phyloP scores from a whole-genome alignment of 2,888 invertebrate genomes.

The Hoplodrina blanda region DNA sequence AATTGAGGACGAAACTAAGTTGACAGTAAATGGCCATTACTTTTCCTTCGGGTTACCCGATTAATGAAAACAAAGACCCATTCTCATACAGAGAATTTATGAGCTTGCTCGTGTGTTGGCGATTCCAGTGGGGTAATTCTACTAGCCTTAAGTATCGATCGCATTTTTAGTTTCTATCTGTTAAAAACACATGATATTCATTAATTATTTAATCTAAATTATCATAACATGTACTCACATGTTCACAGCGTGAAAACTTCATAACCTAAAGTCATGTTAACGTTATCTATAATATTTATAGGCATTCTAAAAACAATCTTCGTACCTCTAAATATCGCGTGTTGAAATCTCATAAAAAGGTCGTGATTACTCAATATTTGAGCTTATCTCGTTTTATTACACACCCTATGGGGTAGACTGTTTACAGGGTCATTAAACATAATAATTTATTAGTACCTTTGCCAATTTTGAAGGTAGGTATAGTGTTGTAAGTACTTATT shows the following conservation, averaged over 20 bases:
- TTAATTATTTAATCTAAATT: too few relatives aligned
- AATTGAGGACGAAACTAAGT: not conserved
- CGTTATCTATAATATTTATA: slow-evolving; percentile 1
- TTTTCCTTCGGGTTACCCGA: not conserved
- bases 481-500: not conserved
- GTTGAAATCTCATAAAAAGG: slow-evolving; percentile 56
- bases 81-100: not conserved
- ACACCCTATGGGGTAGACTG: slow-evolving; percentile 12
- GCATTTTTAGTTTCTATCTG: too few relatives aligned
- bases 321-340: slow-evolving; percentile 45
- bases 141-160: too few relatives aligned
- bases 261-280: too few relatives aligned
- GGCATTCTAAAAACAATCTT: slow-evolving; percentile 27
- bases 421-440: slow-evolving; percentile 38
- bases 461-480: not conserved
- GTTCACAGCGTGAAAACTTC: too few relatives aligned
- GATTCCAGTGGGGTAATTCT: too few relatives aligned
- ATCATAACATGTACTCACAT: too few relatives aligned
- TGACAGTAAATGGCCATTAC: not conserved
- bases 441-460: slow-evolving; percentile 33
- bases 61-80: not conserved
- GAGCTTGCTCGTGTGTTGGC: not conserved
- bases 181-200: too few relatives aligned
- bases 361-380: slow-evolving; percentile 53
- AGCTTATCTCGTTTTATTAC: slow-evolving; percentile 47